These are phyloP conservation scores for Chrosomus eos DNA, from an alignment of 2,797 vertebrate genomes.

Conservation along the genomic window DNA sequence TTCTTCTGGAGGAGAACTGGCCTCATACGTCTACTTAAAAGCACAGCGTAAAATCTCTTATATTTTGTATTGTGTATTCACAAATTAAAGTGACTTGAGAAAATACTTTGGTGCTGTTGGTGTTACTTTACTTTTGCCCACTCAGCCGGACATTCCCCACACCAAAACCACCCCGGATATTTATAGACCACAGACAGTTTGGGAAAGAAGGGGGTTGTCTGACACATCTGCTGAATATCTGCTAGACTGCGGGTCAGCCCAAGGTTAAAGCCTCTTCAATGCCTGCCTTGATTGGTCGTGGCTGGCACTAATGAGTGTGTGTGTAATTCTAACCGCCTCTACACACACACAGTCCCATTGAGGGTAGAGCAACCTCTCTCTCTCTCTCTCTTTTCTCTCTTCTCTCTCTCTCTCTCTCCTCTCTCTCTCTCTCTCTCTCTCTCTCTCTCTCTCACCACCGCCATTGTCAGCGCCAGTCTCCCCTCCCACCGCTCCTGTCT, in stretches of 20 bases:
- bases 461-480: conserved; percentile 57
- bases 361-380: conserved; percentile 50
- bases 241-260: conserved; percentile 63
- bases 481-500: conserved; percentile 49
- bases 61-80: background rate
- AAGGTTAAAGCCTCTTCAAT: conserved; percentile 64
- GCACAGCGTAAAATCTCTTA: background rate
- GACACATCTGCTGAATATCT: conserved; percentile 66
- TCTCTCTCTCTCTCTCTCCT: conserved; percentile 25
- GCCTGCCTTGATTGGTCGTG: conserved; percentile 58
- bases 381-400: conserved; percentile 39
- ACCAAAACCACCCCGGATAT: conserved; percentile 56
- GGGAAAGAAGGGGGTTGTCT: conserved; percentile 57
- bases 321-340: conserved; percentile 52
- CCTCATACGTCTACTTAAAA: background rate
- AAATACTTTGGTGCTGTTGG: background rate
- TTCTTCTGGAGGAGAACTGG: background rate
- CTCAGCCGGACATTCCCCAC: conserved; percentile 43
- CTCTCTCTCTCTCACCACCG: conserved; percentile 26
- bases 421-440: conserved; percentile 26
- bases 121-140: conserved; percentile 32
- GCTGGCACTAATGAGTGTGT: conserved; percentile 56
- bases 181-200: conserved; percentile 66
- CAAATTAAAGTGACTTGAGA: background rate
- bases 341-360: conserved; percentile 35